A percentile compares a stretch with the other conserved stretches of the same genome.
phyloP scores from a whole-genome alignment of 2,888 invertebrate species.

The Seladonia tumulorum region DNA sequence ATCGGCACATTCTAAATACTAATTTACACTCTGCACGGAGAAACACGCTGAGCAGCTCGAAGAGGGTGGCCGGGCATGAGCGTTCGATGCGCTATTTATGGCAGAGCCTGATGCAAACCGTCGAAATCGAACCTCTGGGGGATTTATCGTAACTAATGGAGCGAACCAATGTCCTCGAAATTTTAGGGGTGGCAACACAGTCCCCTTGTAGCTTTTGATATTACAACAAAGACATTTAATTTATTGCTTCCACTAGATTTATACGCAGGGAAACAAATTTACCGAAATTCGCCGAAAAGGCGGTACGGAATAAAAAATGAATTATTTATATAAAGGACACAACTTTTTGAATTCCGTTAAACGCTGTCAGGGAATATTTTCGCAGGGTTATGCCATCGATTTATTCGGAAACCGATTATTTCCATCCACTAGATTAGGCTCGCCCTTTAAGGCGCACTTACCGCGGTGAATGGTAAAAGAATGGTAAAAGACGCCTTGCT shows the following conservation, averaged over 20 bases:
- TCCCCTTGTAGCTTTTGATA: background rate
- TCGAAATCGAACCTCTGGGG: background rate
- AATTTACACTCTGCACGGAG: conserved; percentile 34
- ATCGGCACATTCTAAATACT: conserved; percentile 33
- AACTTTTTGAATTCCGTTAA: too few relatives aligned
- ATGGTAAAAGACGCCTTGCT: background rate
- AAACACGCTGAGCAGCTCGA: background rate
- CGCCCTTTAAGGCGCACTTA: background rate
- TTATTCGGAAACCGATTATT: background rate
- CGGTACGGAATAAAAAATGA: too few relatives aligned
- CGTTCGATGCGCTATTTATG: background rate
- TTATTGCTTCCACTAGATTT: background rate
- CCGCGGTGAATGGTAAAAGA: background rate
- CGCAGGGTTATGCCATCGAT: background rate
- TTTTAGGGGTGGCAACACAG: too few relatives aligned
- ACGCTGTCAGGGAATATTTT: background rate
- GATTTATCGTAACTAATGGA: background rate
- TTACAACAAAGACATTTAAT: background rate
- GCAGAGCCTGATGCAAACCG: background rate
- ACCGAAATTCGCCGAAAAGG: too few relatives aligned
- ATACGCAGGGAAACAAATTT: background rate
- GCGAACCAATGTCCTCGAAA: background rate
- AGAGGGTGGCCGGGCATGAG: background rate
- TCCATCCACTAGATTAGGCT: background rate
- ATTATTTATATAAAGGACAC: background rate